Evolutionary conservation across 2,888 invertebrate genomes (phyloP).

Genomic region (Epirrhoe tristata): DNA sequence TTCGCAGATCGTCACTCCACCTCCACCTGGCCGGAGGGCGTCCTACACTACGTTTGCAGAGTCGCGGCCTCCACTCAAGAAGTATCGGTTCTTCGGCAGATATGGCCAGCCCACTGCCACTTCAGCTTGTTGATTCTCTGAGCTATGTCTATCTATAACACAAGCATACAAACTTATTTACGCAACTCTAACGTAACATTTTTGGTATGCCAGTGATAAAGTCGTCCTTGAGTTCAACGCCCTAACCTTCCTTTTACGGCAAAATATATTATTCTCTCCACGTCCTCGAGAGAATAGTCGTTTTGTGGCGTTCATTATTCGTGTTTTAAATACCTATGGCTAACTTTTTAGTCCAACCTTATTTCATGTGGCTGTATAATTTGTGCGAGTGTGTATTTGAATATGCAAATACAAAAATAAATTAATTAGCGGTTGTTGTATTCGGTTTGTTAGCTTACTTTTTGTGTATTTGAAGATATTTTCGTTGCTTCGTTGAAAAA

Average conservation of each 20-base stretch:
- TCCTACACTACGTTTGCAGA: too few species aligned
- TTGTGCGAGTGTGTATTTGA: conserved; percentile 8
- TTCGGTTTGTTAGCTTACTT: background rate
- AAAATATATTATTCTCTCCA: conserved; percentile 34
- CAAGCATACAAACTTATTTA: background rate
- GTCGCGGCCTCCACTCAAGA: too few species aligned
- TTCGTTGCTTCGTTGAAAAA: too few species aligned
- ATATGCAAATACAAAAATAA: background rate
- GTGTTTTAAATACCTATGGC: conserved; percentile 2
- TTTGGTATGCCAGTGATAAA: conserved; percentile 2
- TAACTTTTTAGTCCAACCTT: conserved; percentile 12
- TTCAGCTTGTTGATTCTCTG: too few species aligned
- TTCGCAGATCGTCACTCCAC: too few species aligned
- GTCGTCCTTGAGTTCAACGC: conserved; percentile 26
- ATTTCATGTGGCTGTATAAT: conserved; percentile 11
- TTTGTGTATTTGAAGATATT: background rate
- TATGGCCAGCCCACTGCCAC: too few species aligned
- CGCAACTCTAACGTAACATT: background rate
- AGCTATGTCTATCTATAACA: too few species aligned
- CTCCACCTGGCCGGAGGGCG: too few species aligned
- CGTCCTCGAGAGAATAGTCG: conserved; percentile 14
- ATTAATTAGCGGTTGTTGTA: background rate
- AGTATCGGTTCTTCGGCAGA: too few species aligned
- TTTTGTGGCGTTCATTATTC: conserved; percentile 1
- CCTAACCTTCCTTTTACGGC: conserved; percentile 28